Percentiles rank a stretch among this genome's conserved stretches.
Conservation (phyloP, 1,140 invertebrate species). For the Drosophila navojoa region DNA sequence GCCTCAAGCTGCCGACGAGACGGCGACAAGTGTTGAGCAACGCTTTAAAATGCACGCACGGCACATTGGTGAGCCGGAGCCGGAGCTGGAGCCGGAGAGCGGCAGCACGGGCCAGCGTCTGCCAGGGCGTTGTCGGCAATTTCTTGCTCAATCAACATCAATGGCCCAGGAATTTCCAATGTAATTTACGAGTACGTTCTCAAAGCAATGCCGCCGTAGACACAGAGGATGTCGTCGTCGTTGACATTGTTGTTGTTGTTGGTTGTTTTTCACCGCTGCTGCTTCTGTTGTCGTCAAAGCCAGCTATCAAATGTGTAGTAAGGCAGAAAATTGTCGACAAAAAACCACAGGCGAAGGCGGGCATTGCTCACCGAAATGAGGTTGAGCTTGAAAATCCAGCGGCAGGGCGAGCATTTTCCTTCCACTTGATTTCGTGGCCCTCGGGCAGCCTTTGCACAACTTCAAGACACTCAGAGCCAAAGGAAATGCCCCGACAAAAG, state of each 20-base stretch:
- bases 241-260: neutral
- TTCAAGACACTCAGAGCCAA: conserved; percentile 28
- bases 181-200: conserved; percentile 70
- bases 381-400: conserved; percentile 68
- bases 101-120: conserved; percentile 27
- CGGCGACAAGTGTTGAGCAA: conserved; percentile 59
- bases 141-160: conserved; percentile 82
- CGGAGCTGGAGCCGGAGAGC: neutral
- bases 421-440: conserved; percentile 76
- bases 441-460: conserved; percentile 48
- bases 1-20: neutral
- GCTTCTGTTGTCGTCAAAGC: conserved; percentile 53
- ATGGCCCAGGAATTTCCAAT: conserved; percentile 80
- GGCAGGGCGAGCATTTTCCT: conserved; percentile 47
- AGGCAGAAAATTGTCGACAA: conserved; percentile 77
- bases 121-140: conserved; percentile 68
- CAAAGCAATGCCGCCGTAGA: conserved; percentile 42
- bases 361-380: conserved; percentile 64
- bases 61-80: neutral
- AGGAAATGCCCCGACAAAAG: conserved; percentile 51
- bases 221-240: conserved; percentile 8
- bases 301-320: conserved; percentile 72
- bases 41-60: conserved; percentile 49
- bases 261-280: neutral
- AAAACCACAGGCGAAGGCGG: conserved; percentile 57